Conservation (phyloP, 2,113 vertebrate species). For the Myotis davidii region DNA sequence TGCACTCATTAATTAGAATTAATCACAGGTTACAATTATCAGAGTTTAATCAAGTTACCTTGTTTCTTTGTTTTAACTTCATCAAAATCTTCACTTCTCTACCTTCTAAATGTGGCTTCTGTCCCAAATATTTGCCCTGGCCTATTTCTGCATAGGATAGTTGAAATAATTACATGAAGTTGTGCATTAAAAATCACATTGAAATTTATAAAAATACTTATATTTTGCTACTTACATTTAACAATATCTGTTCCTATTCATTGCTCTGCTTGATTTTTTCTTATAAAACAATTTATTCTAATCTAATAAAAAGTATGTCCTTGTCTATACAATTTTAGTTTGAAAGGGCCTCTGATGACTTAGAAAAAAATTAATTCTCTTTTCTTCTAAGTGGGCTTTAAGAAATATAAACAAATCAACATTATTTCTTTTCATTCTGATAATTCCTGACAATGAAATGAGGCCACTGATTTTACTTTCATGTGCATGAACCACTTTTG, state of each 20-base stretch:
- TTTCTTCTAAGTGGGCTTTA: neutral
- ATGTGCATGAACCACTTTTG: constrained; percentile 36
- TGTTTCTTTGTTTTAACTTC: neutral
- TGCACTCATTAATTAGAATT: neutral
- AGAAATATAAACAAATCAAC: constrained; percentile 17
- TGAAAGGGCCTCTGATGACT: neutral
- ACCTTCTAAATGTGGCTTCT: neutral
- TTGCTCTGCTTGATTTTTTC: neutral
- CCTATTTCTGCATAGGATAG: neutral
- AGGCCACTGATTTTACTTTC: constrained; percentile 54
- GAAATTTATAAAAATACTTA: neutral
- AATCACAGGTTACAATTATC: neutral
- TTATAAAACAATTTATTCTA: neutral
- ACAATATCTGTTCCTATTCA: neutral
- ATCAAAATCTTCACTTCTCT: neutral
- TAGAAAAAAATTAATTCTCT: neutral
- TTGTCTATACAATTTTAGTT: neutral
- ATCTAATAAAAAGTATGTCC: neutral
- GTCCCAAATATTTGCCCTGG: neutral
- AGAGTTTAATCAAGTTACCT: neutral
- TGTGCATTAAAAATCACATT: neutral
- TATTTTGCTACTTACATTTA: neutral
- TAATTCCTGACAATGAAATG: constrained; percentile 28
- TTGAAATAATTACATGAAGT: constrained; percentile 7
- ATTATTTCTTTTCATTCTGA: constrained; percentile 26